Evolutionary conservation across 2,113 vertebrate species (phyloP).

Genomic region (Sitta europaea): DNA sequence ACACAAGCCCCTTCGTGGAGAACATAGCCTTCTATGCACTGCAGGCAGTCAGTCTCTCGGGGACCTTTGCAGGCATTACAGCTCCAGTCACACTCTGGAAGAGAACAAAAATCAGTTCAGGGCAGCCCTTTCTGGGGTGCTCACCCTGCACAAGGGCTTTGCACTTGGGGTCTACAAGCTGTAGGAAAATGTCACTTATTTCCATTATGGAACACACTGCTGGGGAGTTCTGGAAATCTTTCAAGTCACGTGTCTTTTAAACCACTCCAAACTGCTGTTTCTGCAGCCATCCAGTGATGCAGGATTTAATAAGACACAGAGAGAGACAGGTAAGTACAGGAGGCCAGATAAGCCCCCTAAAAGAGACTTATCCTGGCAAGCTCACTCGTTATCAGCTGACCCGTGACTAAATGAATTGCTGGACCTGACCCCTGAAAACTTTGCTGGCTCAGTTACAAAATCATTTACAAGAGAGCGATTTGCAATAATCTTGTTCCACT

Average conservation of each 20-base stretch:
- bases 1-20: constrained; percentile 83
- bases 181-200: background rate
- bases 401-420: constrained; percentile 37
- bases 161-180: background rate
- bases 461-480: constrained; percentile 43
- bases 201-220: background rate
- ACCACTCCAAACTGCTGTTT: background rate
- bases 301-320: background rate
- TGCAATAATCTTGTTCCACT: constrained; percentile 49
- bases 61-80: constrained; percentile 88
- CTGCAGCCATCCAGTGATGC: background rate
- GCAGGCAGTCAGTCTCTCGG: constrained; percentile 84
- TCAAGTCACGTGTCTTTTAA: background rate
- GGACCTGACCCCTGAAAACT: constrained; percentile 39
- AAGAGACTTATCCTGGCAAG: constrained; percentile 42
- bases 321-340: constrained; percentile 4
- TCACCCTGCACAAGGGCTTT: background rate
- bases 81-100: constrained; percentile 94
- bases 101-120: background rate
- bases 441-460: constrained; percentile 38
- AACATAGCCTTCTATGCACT: constrained; percentile 89
- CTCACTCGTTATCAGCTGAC: constrained; percentile 37
- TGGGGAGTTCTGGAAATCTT: background rate
- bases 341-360: background rate
- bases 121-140: background rate